Conservation (phyloP, 2,113 vertebrate genomes). For the Geothlypis trichas region DNA sequence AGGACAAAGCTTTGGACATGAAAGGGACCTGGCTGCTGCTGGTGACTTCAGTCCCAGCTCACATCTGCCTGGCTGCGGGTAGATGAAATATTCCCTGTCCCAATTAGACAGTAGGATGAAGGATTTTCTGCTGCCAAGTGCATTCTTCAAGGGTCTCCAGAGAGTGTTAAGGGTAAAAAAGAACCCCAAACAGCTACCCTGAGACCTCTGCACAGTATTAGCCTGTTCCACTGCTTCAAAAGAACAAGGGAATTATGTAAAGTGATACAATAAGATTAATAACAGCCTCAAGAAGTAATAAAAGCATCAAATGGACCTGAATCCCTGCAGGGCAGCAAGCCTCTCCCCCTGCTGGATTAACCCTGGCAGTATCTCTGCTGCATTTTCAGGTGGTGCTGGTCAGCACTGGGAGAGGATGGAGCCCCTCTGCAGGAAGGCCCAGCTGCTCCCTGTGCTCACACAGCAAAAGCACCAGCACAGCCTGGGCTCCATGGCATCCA, state of each 20-base stretch:
- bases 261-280: slow-evolving; percentile 21
- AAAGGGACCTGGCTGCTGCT: slow-evolving; percentile 26
- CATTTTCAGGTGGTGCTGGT: background rate
- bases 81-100: background rate
- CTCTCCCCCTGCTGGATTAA: background rate
- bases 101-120: background rate
- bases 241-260: background rate
- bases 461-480: no score
- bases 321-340: background rate
- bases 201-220: background rate
- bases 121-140: background rate
- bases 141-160: background rate
- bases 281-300: slow-evolving; percentile 26
- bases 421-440: background rate
- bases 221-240: slow-evolving; percentile 1
- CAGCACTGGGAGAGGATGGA: background rate
- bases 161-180: background rate
- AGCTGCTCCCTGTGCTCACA: rapidly evolving
- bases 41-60: background rate
- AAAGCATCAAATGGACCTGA: background rate
- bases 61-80: background rate
- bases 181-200: background rate
- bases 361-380: background rate
- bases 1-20: slow-evolving; percentile 7
- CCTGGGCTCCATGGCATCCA: background rate